Conservation (phyloP, 1,140 invertebrate genomes). For the Ceratina calcarata region DNA sequence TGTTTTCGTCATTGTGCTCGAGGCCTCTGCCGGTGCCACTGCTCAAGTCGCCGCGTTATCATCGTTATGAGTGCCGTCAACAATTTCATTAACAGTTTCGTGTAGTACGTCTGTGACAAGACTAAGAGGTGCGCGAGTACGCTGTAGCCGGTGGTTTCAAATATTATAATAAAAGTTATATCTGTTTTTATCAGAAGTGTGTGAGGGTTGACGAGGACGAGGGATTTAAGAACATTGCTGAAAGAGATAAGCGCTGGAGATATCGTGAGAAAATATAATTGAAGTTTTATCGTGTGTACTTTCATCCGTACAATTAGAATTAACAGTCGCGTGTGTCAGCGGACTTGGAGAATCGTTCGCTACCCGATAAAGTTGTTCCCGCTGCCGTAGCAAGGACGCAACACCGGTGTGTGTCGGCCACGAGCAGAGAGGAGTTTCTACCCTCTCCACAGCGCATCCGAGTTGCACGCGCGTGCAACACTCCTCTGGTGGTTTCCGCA, state of each 20-base stretch:
- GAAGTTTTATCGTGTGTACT: no score
- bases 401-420: slow-evolving; percentile 50
- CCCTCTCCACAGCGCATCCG: slow-evolving; percentile 54
- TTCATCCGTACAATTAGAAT: neutral
- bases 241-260: neutral
- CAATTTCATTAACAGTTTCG: neutral
- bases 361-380: slow-evolving; percentile 32
- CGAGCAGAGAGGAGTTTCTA: slow-evolving; percentile 53
- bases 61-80: neutral
- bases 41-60: neutral
- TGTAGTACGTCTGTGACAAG: slow-evolving; percentile 42
- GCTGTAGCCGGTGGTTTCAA: slow-evolving; percentile 32
- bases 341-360: no score
- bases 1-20: slow-evolving; percentile 14
- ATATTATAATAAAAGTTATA: slow-evolving; percentile 55
- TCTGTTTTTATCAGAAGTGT: slow-evolving; percentile 35
- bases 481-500: slow-evolving; percentile 37
- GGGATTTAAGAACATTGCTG: slow-evolving; percentile 17
- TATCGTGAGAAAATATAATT: no score
- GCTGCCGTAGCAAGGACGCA: slow-evolving; percentile 45
- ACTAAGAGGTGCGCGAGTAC: slow-evolving; percentile 49
- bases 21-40: neutral
- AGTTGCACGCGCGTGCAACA: slow-evolving; percentile 63
- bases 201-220: slow-evolving; percentile 37
- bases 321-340: neutral